These are phyloP conservation scores for Drosophila monieri DNA, from an alignment of 2,888 invertebrate genomes.

Conservation along the genomic window DNA sequence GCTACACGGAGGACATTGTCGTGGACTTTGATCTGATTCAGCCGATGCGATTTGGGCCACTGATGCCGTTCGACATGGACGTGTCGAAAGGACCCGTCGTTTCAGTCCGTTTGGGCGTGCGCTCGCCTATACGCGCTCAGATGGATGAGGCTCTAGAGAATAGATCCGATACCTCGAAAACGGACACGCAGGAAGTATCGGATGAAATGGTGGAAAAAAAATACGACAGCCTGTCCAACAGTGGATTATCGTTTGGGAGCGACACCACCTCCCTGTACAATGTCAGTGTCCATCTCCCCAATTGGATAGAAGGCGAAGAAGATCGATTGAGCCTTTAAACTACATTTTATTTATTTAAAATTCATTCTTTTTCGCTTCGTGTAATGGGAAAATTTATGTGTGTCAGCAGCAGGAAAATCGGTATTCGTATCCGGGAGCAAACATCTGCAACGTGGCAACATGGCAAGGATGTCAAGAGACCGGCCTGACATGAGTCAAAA, in stretches of 20 bases:
- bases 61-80: constrained; percentile 88
- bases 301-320: constrained; percentile 3
- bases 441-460: constrained; percentile 24
- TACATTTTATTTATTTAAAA: not conserved
- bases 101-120: constrained; percentile 74
- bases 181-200: not conserved
- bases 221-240: constrained; percentile 6
- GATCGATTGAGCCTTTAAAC: not conserved
- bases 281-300: constrained; percentile 17
- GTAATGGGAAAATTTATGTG: constrained; percentile 13
- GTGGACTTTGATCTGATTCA: constrained; percentile 96
- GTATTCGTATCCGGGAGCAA: constrained; percentile 5
- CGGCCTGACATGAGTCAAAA: constrained; percentile 40
- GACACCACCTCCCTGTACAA: constrained; percentile 8
- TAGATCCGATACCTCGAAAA: not conserved
- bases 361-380: not conserved
- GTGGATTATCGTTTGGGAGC: constrained; percentile 18
- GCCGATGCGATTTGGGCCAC: constrained; percentile 95
- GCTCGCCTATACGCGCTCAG: not conserved
- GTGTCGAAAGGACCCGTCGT: constrained; percentile 55
- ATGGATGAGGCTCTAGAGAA: not conserved
- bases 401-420: constrained; percentile 21
- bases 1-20: constrained; percentile 99
- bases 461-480: constrained; percentile 61
- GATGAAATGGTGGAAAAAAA: not conserved